Evolutionary conservation across 1,140 invertebrate genomes (phyloP).

Genomic region (Lasaia peninsularis): DNA sequence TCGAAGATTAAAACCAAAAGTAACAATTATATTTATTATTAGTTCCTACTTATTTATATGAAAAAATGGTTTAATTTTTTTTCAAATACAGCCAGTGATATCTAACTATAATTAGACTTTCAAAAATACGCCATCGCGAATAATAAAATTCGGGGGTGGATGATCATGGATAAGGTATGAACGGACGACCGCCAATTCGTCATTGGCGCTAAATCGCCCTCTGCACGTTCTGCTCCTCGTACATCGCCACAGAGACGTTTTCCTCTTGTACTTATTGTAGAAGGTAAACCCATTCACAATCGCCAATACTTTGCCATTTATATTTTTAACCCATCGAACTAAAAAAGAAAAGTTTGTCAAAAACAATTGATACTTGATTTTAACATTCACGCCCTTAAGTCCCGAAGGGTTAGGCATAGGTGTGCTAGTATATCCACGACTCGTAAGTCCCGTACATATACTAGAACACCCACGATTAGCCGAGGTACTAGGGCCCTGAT

Average conservation of each 20-base stretch:
- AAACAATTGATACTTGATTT: too few relatives aligned
- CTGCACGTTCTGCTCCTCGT: slow-evolving; percentile 16
- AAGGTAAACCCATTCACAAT: slow-evolving; percentile 29
- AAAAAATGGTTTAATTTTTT: too few relatives aligned
- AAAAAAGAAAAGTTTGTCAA: slow-evolving; percentile 16
- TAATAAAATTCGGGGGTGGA: slow-evolving; percentile 10
- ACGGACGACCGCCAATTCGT: not conserved
- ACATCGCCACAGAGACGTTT: slow-evolving; percentile 16
- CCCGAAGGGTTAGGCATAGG: too few relatives aligned
- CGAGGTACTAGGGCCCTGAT: too few relatives aligned
- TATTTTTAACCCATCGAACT: slow-evolving; percentile 34
- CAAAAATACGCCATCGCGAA: slow-evolving; percentile 4
- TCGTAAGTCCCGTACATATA: too few relatives aligned
- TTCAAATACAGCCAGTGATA: too few relatives aligned
- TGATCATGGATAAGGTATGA: slow-evolving; percentile 23
- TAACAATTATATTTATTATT: too few relatives aligned
- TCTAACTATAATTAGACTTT: not conserved
- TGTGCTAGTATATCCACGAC: too few relatives aligned
- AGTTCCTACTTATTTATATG: too few relatives aligned
- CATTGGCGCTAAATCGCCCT: slow-evolving; percentile 9
- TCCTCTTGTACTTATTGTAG: slow-evolving; percentile 18
- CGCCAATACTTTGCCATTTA: slow-evolving; percentile 15
- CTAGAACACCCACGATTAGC: too few relatives aligned
- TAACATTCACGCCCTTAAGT: too few relatives aligned
- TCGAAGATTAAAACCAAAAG: too few relatives aligned